Evolutionary conservation across 2,797 vertebrate species (phyloP).

Genomic region (Myotis pilosus): DNA sequence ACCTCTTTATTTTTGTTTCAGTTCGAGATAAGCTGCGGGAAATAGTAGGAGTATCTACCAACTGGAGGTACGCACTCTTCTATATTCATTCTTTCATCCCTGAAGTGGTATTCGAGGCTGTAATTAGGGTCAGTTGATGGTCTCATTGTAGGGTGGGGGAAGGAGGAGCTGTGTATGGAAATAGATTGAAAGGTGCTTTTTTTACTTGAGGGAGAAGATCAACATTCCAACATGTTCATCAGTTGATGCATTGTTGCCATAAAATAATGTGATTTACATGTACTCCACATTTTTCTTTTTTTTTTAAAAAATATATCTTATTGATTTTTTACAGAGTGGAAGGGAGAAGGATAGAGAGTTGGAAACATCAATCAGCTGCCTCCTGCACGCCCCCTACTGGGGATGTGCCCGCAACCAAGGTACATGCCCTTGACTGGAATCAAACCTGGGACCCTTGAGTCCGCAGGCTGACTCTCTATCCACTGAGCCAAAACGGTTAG

Average conservation of each 20-base stretch:
- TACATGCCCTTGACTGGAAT: no score
- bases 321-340: no score
- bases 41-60: conserved; percentile 94
- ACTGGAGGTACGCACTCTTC: conserved; percentile 91
- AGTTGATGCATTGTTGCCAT: not conserved
- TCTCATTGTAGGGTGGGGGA: not conserved
- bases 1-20: conserved; percentile 84
- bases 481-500: no score
- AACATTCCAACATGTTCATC: not conserved
- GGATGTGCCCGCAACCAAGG: no score
- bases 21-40: conserved; percentile 92
- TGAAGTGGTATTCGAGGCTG: not conserved
- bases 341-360: no score
- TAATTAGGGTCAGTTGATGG: not conserved
- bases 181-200: not conserved
- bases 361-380: no score
- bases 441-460: no score
- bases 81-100: not conserved
- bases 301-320: no score
- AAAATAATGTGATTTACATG: not conserved
- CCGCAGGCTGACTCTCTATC: no score
- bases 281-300: conserved; percentile 2
- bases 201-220: not conserved
- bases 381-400: no score
- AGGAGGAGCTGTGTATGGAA: not conserved